Evolutionary conservation across 64 coral and sea anemone genomes (phyloP).

Genomic region (Astreopora myriophthalma): DNA sequence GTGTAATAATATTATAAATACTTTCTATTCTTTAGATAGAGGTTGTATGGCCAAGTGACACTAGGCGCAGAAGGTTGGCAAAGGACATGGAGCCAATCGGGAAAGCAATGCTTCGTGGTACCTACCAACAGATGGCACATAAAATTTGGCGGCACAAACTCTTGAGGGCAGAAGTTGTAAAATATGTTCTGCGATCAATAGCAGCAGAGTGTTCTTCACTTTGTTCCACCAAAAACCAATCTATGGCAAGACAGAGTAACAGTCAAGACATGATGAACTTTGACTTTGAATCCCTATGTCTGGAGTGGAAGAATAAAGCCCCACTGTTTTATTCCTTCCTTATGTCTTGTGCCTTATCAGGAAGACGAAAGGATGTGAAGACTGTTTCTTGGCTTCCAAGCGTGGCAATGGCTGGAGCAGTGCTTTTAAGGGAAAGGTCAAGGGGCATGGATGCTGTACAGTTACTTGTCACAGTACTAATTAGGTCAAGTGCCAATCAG

Average conservation of each 20-base stretch:
- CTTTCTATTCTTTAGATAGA: too few species aligned
- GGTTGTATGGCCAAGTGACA: too few species aligned
- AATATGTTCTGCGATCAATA: neutral
- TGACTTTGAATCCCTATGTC: neutral
- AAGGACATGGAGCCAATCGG: neutral
- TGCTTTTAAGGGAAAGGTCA: neutral
- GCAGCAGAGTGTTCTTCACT: neutral
- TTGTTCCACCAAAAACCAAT: too few species aligned
- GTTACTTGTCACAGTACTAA: neutral
- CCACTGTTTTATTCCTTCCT: neutral
- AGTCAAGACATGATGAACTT: too few species aligned
- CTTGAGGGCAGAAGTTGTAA: neutral
- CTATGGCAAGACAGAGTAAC: too few species aligned
- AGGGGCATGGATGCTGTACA: neutral
- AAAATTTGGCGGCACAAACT: neutral
- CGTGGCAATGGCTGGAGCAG: neutral
- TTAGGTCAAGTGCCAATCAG: neutral
- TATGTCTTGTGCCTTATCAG: neutral
- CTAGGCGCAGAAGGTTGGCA: too few species aligned
- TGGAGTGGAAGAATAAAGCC: neutral
- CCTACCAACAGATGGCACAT: neutral
- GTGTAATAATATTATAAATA: too few species aligned
- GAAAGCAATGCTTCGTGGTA: neutral
- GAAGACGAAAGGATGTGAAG: neutral
- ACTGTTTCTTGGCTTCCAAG: neutral